Evolutionary conservation across 2,113 vertebrate species (phyloP).

Genomic region (Nothocercus julius): DNA sequence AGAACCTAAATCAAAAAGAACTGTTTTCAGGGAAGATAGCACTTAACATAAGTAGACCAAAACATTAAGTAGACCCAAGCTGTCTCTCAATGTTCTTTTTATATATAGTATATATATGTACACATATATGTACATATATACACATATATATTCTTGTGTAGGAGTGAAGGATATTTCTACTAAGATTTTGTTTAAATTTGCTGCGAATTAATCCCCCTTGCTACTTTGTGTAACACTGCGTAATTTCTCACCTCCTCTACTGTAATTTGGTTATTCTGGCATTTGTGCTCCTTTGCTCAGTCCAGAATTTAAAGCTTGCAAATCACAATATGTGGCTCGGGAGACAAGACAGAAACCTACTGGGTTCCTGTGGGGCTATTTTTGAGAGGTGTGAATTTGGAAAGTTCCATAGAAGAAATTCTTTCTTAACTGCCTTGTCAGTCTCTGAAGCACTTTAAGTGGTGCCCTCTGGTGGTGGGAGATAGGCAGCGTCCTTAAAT

Average conservation of each 20-base stretch:
- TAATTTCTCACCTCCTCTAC: not conserved
- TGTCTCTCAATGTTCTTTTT: not conserved
- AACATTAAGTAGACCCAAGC: not conserved
- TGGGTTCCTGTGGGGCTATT: not conserved
- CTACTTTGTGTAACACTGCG: not conserved
- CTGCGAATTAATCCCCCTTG: not conserved
- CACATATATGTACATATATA: too few relatives aligned
- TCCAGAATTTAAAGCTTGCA: not conserved
- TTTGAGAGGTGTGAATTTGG: not conserved
- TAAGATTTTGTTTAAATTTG: not conserved
- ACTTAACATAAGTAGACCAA: not conserved
- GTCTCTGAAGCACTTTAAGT: not conserved
- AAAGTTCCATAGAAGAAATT: not conserved
- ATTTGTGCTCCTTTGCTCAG: not conserved
- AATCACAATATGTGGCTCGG: accelerated
- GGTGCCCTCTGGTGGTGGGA: not conserved
- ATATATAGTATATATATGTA: too few relatives aligned
- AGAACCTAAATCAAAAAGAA: not conserved
- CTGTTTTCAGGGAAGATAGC: not conserved
- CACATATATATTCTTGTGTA: not conserved
- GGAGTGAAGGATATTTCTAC: not conserved
- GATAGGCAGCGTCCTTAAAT: accelerated
- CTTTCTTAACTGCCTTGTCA: not conserved
- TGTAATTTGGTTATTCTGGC: not conserved
- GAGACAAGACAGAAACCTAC: not conserved